These are phyloP conservation scores for Sander lucioperca DNA, from an alignment of 2,113 vertebrate species.

Conservation along the genomic window DNA sequence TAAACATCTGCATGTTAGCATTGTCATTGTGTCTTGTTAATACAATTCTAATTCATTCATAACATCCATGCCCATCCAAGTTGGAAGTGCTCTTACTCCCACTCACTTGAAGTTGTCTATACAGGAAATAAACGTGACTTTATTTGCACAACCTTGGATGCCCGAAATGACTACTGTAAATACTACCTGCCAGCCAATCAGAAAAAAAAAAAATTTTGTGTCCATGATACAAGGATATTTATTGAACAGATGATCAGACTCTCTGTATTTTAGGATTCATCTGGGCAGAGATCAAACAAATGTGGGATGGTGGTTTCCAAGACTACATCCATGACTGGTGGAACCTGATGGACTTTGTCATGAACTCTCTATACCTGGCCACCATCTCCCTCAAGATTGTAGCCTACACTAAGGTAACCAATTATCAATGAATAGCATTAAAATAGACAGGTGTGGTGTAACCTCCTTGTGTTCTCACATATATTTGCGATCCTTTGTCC, in stretches of 20 bases:
- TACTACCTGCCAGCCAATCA: background rate
- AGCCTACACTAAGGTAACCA: conserved; percentile 93
- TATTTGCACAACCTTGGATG: background rate
- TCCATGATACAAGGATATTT: background rate
- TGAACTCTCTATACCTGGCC: conserved; percentile 99
- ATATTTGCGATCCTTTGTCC: background rate
- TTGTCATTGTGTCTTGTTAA: background rate
- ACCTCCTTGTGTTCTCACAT: background rate
- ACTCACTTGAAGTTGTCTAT: background rate
- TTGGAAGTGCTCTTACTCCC: background rate
- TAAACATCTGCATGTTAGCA: background rate
- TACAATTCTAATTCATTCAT: background rate
- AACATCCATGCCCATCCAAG: background rate
- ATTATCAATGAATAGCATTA: too few relatives aligned
- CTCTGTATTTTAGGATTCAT: conserved; percentile 90
- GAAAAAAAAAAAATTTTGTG: background rate
- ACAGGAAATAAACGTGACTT: background rate
- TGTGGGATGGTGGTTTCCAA: conserved; percentile 99
- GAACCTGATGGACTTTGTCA: conserved; percentile 99
- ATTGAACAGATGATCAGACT: background rate
- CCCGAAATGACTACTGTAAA: background rate
- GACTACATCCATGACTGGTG: conserved; percentile 99
- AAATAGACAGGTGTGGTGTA: background rate
- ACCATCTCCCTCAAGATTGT: conserved; percentile 99
- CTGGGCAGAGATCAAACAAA: conserved; percentile 99